These are phyloP conservation scores for Physocephala rufipes DNA, from an alignment of 2,888 invertebrate genomes.

Conservation along the genomic window DNA sequence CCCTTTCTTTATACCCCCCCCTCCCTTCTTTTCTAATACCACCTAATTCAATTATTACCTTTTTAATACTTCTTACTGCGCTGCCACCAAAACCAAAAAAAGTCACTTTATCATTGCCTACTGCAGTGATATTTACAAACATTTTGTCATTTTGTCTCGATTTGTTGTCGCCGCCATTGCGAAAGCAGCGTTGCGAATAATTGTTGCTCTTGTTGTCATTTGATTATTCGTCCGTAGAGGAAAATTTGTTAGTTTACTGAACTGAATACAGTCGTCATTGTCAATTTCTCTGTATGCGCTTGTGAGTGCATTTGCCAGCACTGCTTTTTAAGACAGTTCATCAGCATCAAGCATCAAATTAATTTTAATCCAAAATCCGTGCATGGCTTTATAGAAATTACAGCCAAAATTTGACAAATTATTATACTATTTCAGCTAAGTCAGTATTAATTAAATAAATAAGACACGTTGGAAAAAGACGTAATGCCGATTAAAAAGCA, in stretches of 20 bases:
- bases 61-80: neutral
- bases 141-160: conserved; percentile 18
- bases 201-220: conserved; percentile 16
- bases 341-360: neutral
- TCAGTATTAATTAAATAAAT: no score
- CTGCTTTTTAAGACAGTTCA: neutral
- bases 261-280: conserved; percentile 17
- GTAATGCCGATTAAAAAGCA: no score
- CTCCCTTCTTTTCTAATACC: neutral
- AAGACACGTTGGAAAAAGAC: no score
- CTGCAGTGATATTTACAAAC: conserved; percentile 1
- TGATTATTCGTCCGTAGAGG: conserved; percentile 9
- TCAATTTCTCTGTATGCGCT: neutral
- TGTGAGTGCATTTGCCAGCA: neutral
- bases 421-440: no score
- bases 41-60: neutral
- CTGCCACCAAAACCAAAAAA: neutral
- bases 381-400: conserved; percentile 18
- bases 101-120: conserved; percentile 1
- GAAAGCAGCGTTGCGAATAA: neutral
- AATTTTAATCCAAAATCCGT: conserved; percentile 6
- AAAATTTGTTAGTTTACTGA: conserved; percentile 23
- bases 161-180: conserved; percentile 6
- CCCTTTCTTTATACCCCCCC: no score
- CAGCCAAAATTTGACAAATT: conserved; percentile 13